Conservation (phyloP, 2,113 vertebrate species). For the Nettapus auritus region DNA sequence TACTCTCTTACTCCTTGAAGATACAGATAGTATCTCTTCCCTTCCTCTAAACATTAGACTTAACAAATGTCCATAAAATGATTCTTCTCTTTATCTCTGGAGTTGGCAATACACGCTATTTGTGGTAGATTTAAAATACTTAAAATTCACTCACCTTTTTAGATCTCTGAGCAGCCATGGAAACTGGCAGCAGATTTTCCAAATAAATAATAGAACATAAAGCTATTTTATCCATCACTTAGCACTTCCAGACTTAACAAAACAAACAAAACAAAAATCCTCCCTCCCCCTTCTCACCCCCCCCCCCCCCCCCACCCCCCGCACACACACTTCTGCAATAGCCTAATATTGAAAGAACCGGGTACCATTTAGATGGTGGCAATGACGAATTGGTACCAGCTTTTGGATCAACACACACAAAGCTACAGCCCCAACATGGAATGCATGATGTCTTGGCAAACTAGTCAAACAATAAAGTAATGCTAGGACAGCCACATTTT, state of each 20-base stretch:
- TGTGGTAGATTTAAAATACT: constrained; percentile 49
- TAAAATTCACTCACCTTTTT: constrained; percentile 35
- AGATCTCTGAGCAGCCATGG: neutral
- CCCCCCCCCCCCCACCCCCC: no score
- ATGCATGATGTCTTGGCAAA: neutral
- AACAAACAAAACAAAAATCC: no score
- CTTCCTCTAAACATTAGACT: neutral
- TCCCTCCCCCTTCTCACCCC: no score
- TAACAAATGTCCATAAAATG: neutral
- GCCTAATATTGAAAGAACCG: neutral
- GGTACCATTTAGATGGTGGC: neutral
- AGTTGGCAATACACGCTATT: neutral
- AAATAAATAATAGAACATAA: constrained; percentile 50
- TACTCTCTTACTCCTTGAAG: neutral
- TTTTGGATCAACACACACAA: neutral
- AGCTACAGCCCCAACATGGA: accelerated
- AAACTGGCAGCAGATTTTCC: constrained; percentile 35
- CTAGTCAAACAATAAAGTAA: neutral
- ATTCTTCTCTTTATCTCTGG: neutral
- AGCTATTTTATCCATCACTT: constrained; percentile 23
- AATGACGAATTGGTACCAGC: neutral
- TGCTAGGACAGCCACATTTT: neutral
- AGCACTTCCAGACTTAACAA: neutral
- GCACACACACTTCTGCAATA: neutral
- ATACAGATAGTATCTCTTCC: neutral